Base-by-base conservation (phyloP, 2,797 vertebrate genomes). In the Chiropotes sagulatus region DNA sequence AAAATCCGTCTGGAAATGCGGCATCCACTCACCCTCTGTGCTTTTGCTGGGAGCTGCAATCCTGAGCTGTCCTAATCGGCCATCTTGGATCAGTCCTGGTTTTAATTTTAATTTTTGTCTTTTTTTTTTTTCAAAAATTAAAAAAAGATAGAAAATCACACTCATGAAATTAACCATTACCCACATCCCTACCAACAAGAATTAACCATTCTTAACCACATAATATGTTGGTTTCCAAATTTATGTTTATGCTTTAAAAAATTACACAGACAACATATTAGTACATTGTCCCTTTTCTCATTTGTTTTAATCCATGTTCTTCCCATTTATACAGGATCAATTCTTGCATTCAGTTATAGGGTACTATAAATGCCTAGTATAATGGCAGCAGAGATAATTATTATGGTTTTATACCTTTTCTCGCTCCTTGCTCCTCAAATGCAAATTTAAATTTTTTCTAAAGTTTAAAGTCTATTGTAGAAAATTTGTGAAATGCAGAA, bases 51-150 rank as follows among this genome's bases (percentile, higher is more conserved):
- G 52, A 54, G 52, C 52, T 54, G 7, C 20, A 54, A 54, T 54
- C 52, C 52, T 54, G 52, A 54, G 52, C 52, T 22, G 52, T 54
- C 52, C 20, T 22, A 54, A 54, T 54, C 0, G 7, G 20, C 20
- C 20, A 54, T 54, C 20, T 54, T 54, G 52, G 52, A 54, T 54
- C 52, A 2, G 7, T 54, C 52, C 20, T 85, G 19, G 8, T 75
- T 89, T 91, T 83, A 26, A 50, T 75, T 89, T 91, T 83, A 26
- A 50, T 76, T 17, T 30, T 70, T 75, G 57, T 50, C 52, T 54
- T 67, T n/a, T 81, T 94, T 72, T 33, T 41, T 61, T 94, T 96
- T 97, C 39, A 28, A 48, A 95, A 92, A 87, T 44, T 58, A 41
- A 80, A 36, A 85, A 79, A 86, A 64, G 41, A 26, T 13, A 93